Evolutionary conservation across 1,140 invertebrate species (phyloP).

Genomic region (Ganaspis sp.): DNA sequence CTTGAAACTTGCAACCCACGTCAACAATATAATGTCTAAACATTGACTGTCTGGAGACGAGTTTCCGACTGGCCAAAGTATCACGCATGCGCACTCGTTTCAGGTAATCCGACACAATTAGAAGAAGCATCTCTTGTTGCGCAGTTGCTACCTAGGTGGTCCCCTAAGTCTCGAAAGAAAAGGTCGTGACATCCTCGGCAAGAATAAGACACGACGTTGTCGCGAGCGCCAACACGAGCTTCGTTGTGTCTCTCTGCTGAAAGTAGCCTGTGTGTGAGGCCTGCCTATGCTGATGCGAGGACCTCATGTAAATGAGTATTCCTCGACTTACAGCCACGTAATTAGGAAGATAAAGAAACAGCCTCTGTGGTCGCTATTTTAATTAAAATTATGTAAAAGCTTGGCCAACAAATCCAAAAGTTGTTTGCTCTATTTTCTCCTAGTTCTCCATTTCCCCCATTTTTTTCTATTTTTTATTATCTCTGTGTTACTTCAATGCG

Average conservation of each 20-base stretch:
- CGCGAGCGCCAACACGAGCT: conserved; percentile 4
- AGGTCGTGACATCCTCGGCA: conserved; percentile 30
- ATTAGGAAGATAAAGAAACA: conserved; percentile 24
- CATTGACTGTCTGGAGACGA: no score
- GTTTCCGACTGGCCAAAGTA: neutral
- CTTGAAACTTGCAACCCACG: neutral
- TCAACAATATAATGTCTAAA: conserved; percentile 23
- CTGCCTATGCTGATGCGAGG: conserved; percentile 9
- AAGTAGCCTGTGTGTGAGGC: neutral
- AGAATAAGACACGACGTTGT: conserved; percentile 36
- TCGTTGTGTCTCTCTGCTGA: conserved; percentile 2
- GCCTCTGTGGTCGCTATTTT: conserved; percentile 4
- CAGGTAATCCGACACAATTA: conserved; percentile 57
- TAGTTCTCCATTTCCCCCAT: no score
- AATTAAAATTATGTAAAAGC: conserved; percentile 9
- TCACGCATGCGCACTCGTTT: conserved; percentile 20
- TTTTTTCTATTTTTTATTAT: no score
- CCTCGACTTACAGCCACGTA: conserved; percentile 1
- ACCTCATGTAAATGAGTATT: conserved; percentile 29
- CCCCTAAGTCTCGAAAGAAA: conserved; percentile 30
- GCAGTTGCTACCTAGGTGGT: conserved; percentile 46
- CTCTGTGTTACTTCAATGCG: no score
- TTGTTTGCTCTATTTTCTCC: no score
- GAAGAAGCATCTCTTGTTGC: conserved; percentile 49
- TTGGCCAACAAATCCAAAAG: no score